Evolutionary conservation across 2,113 vertebrate genomes (phyloP).

Genomic region (Nothobranchius kuhntae): DNA sequence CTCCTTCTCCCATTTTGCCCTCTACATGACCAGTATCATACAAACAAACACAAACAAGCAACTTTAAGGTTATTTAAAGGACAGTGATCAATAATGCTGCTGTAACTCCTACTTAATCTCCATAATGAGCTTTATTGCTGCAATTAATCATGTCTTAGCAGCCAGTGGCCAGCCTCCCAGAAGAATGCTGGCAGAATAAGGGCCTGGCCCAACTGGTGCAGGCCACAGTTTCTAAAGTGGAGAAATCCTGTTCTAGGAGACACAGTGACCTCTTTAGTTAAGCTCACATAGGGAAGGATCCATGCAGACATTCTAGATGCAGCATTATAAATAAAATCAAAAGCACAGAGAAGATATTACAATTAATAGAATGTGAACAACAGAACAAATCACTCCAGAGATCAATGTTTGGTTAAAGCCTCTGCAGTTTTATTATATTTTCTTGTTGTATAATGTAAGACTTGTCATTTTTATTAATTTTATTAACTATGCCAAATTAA

Average conservation of each 20-base stretch:
- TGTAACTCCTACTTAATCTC: constrained; percentile 82
- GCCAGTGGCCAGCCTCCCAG: constrained; percentile 67
- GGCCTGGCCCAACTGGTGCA: constrained; percentile 40
- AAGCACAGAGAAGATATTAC: not conserved
- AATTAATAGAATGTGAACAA: no score
- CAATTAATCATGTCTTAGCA: constrained; percentile 80
- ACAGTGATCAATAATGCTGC: constrained; percentile 82
- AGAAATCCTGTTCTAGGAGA: constrained; percentile 25
- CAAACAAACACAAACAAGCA: constrained; percentile 76
- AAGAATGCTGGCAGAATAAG: constrained; percentile 67
- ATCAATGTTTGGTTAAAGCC: no score
- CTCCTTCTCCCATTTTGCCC: constrained; percentile 56
- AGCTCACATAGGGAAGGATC: not conserved
- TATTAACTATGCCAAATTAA: no score
- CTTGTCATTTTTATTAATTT: no score
- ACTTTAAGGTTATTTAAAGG: constrained; percentile 83
- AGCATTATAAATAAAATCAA: not conserved
- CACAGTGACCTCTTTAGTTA: constrained; percentile 29
- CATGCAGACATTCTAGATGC: not conserved
- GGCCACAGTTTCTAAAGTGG: constrained; percentile 31
- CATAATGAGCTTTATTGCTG: constrained; percentile 82
- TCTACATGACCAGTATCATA: constrained; percentile 65
- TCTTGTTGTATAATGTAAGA: no score
- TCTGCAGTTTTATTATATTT: no score
- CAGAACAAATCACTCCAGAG: no score